Conservation (phyloP, 1,140 invertebrate genomes). For the Papilio glaucus region DNA sequence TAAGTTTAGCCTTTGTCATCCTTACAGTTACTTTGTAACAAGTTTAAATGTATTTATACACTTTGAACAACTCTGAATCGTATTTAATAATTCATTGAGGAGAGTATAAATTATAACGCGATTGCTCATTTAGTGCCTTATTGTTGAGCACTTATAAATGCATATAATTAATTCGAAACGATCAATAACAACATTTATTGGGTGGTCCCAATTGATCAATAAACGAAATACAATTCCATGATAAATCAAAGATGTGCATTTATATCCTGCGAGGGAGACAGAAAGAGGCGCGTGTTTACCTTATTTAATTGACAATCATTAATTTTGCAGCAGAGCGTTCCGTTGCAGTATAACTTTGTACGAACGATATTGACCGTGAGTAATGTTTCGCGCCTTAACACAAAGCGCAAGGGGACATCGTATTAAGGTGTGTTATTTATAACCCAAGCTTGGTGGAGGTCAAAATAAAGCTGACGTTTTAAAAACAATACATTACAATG, state of each 20-base stretch:
- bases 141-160: conserved; percentile 19
- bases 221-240: conserved; percentile 11
- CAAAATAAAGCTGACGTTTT: conserved; percentile 50
- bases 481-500: conserved; percentile 37
- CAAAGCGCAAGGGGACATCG: conserved; percentile 48
- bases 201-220: conserved; percentile 32
- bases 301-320: conserved; percentile 30
- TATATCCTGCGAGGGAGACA: background rate
- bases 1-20: too few species aligned
- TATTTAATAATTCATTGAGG: too few species aligned
- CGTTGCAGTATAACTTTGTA: conserved; percentile 14
- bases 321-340: conserved; percentile 7
- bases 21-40: too few species aligned
- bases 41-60: background rate
- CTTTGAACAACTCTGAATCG: background rate
- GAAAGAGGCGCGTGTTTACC: conserved; percentile 6
- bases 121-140: conserved; percentile 17
- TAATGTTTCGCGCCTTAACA: conserved; percentile 39
- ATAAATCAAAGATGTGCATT: conserved; percentile 17
- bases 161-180: conserved; percentile 22
- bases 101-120: too few species aligned
- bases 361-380: conserved; percentile 17
- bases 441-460: conserved; percentile 51
- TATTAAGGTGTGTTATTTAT: conserved; percentile 58
- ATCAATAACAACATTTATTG: conserved; percentile 37